Evolutionary conservation across 2,797 vertebrate species (phyloP).

Genomic region (Coregonus ussuriensis): DNA sequence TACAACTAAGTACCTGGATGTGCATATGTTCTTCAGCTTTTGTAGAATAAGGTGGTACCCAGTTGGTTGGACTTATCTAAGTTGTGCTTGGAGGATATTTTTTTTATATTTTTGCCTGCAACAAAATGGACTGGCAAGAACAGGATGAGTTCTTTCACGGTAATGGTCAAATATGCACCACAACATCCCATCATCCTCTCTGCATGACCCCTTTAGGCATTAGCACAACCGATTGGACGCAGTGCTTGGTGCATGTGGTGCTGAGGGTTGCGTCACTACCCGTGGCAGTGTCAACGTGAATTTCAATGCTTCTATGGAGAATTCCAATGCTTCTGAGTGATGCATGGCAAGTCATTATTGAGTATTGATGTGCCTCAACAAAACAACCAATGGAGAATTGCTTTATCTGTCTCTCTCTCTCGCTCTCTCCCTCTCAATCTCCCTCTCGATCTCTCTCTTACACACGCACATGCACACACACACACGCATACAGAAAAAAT

Average conservation of each 20-base stretch:
- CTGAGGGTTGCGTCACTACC: constrained; percentile 47
- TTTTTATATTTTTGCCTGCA: constrained; percentile 15
- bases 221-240: constrained; percentile 49
- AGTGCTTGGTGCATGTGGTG: constrained; percentile 36
- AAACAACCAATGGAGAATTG: constrained; percentile 19
- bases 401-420: constrained; percentile 2
- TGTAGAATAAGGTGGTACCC: constrained; percentile 27
- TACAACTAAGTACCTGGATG: no score
- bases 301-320: constrained; percentile 32
- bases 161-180: constrained; percentile 49
- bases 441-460: background rate
- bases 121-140: constrained; percentile 42
- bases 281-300: constrained; percentile 31
- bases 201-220: constrained; percentile 51
- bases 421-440: constrained; percentile 1
- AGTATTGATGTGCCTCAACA: constrained; percentile 35
- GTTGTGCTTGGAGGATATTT: constrained; percentile 46
- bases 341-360: constrained; percentile 25
- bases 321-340: constrained; percentile 28
- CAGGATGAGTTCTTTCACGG: constrained; percentile 33
- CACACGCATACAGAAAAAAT: background rate
- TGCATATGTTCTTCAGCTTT: no score
- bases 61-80: constrained; percentile 43
- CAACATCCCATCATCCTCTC: constrained; percentile 61
- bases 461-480: background rate